Base-by-base conservation (phyloP, 2,113 vertebrate genomes). In the Myiozetetes cayanensis region DNA sequence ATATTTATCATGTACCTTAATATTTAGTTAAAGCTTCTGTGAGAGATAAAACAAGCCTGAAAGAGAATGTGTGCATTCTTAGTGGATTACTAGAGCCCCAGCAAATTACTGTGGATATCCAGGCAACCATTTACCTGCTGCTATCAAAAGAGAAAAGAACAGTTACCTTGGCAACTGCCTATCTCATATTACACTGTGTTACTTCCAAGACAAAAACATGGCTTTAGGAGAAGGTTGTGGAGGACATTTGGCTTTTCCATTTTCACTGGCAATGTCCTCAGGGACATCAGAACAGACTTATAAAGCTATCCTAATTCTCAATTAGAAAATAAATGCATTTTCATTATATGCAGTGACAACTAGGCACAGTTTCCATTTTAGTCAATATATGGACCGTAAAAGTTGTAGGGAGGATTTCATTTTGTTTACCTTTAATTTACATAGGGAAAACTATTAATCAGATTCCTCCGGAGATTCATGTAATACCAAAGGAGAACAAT, bases 151-250 rank as follows among this genome's bases (percentile, higher is more conserved):
- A 74, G 79, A 85, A 85, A 85, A 77, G 78, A 95, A 63, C 44
- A 47, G 94, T 96, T 95, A 79, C 96, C 96, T 92, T 97, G 96
- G 96, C 95, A 97, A 97, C 96, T 52, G 50, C 85, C 14, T 62
- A 87, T 73, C 84, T 96, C 71, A 35, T 31, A 91, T 87, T 80
- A 56, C 30, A 63, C 44, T 59, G 21, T 37, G 20, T 39, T 61
- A 80, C 66, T 76, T 91, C n/a, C 55, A 52, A 94, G 85, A 74
- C 89, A 89, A 91, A 95, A 96, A 56, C 37, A 72, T 14, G 9
- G 61, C 70, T 70, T 82, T 43, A 33, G 17, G 18, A 90, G 22
- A 76, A 17, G 52, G 10, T 19, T 79, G 39, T 31, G 33, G 52
- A 85, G 33, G 46, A 47, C 63, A 35, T 24, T 23, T 25, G 23